Evolutionary conservation across 2,113 vertebrate species (phyloP).

Genomic region (Trematomus loennbergii): DNA sequence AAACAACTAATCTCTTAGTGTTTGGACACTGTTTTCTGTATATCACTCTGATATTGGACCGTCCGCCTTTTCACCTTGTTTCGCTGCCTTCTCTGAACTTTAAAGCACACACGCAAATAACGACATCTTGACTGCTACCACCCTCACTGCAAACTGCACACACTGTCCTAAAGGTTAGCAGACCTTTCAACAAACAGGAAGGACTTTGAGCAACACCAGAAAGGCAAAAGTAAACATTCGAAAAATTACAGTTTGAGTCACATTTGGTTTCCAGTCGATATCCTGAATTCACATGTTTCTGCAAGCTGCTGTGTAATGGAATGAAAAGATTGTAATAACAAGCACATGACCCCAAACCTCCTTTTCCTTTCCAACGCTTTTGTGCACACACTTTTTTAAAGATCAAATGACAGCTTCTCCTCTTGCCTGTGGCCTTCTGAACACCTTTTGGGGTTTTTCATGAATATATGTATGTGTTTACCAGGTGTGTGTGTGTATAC

Average conservation of each 20-base stretch:
- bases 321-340: slow-evolving; percentile 49
- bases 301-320: slow-evolving; percentile 48
- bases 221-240: slow-evolving; percentile 14
- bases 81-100: slow-evolving; percentile 2
- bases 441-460: slow-evolving; percentile 66
- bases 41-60: slow-evolving; percentile 23
- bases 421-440: slow-evolving; percentile 64
- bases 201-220: neutral
- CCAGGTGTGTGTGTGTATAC: slow-evolving; percentile 30
- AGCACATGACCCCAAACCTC: slow-evolving; percentile 43
- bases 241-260: slow-evolving; percentile 1
- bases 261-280: slow-evolving; percentile 36
- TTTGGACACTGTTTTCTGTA: slow-evolving; percentile 22
- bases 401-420: slow-evolving; percentile 62
- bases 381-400: slow-evolving; percentile 36
- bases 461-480: slow-evolving; percentile 78
- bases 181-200: slow-evolving; percentile 27
- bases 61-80: slow-evolving; percentile 11
- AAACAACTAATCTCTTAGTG: slow-evolving; percentile 8
- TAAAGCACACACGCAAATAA: slow-evolving; percentile 16
- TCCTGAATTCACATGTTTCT: slow-evolving; percentile 49
- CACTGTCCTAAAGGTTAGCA: neutral
- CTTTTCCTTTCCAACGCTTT: slow-evolving; percentile 29
- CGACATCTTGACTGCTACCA: neutral
- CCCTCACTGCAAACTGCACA: neutral